Percentiles rank a stretch among this genome's conserved stretches.
Evolutionary conservation across 2,113 vertebrate species (phyloP).

Genomic region (Sialia sialis): DNA sequence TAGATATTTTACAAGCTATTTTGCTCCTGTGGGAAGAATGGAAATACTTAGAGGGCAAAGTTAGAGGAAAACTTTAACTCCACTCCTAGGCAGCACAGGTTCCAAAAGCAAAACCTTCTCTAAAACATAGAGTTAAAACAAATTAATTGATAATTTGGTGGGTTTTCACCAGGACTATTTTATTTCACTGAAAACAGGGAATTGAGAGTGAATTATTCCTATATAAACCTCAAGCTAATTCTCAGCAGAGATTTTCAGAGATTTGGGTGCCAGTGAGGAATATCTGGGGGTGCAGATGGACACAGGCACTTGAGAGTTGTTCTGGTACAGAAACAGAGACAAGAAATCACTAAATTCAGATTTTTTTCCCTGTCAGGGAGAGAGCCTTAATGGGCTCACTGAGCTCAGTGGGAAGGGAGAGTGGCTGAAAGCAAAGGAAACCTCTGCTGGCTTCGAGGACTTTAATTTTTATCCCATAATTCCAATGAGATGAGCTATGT

Average conservation of each 20-base stretch:
- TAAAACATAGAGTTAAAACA: accelerated
- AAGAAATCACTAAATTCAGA: not conserved
- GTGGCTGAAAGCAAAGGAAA: not conserved
- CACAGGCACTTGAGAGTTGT: accelerated
- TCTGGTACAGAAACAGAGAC: not conserved
- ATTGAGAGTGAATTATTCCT: accelerated
- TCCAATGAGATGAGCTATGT: not conserved
- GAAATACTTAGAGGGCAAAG: not conserved
- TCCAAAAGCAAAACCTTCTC: not conserved
- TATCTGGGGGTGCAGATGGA: not conserved
- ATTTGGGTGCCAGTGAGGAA: not conserved
- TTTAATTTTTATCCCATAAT: conserved; percentile 25
- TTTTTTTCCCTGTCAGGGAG: not conserved
- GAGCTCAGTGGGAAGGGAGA: not conserved
- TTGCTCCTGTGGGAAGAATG: not conserved
- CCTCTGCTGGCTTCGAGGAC: not conserved
- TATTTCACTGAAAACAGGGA: accelerated
- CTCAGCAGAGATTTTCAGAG: not conserved
- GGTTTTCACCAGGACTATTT: no score
- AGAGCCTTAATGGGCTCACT: not conserved
- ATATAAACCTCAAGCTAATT: not conserved
- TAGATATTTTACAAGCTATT: not conserved
- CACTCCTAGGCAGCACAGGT: accelerated
- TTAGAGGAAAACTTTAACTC: not conserved
- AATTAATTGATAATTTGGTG: not conserved